These are phyloP conservation scores for Dipus sagitta DNA, from an alignment of 2,797 vertebrate species.

Conservation along the genomic window DNA sequence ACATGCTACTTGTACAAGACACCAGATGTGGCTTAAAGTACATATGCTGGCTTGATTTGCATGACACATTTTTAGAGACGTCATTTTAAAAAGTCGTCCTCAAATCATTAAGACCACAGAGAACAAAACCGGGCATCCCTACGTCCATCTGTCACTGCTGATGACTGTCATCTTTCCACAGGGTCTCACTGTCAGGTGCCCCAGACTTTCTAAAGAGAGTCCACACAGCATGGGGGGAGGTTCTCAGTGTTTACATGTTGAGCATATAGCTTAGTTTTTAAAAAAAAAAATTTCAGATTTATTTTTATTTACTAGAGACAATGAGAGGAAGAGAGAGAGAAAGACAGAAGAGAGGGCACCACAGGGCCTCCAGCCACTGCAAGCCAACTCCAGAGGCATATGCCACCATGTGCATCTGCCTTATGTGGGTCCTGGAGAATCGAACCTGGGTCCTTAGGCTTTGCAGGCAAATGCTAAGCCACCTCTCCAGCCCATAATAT, in stretches of 20 bases:
- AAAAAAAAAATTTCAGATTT: too few relatives aligned
- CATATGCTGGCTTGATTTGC: neutral
- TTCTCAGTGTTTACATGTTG: neutral
- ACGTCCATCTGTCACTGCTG: neutral
- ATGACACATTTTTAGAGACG: neutral
- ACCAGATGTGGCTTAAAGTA: neutral
- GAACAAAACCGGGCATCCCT: neutral
- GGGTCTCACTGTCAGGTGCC: neutral
- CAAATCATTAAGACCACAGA: conserved; percentile 23
- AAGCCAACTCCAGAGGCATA: too few relatives aligned
- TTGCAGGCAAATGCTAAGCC: too few relatives aligned
- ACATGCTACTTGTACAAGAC: neutral
- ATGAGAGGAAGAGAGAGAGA: too few relatives aligned
- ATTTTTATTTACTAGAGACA: too few relatives aligned
- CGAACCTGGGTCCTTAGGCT: too few relatives aligned
- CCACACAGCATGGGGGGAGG: neutral
- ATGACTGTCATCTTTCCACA: neutral
- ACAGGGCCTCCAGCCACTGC: too few relatives aligned
- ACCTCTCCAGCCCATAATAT: too few relatives aligned
- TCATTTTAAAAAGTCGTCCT: neutral
- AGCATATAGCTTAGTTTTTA: neutral
- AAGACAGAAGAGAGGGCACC: too few relatives aligned
- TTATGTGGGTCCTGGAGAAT: too few relatives aligned
- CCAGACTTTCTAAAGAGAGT: neutral
- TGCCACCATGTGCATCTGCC: too few relatives aligned